Conservation (phyloP, 2,797 vertebrate species). For the Tokudaia tokunoshimensis region DNA sequence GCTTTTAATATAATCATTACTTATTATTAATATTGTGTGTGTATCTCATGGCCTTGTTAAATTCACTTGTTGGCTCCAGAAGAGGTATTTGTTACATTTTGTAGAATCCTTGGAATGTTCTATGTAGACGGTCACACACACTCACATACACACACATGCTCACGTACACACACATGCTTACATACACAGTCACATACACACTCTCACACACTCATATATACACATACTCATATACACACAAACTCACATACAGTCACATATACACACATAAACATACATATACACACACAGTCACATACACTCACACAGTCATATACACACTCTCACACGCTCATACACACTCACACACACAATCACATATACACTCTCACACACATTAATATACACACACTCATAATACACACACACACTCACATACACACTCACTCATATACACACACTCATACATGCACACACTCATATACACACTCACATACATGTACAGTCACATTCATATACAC, state of each 20-base stretch:
- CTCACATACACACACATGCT: rapidly evolving
- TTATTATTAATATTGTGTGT: not conserved
- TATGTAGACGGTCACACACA: not conserved
- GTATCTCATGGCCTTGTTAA: not conserved
- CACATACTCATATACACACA: not conserved
- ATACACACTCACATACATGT: no score
- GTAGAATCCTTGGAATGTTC: not conserved
- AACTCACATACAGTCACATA: no score
- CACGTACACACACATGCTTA: not conserved
- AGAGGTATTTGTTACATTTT: not conserved
- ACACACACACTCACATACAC: not conserved
- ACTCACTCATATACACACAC: not conserved
- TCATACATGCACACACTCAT: not conserved
- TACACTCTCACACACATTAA: not conserved
- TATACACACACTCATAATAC: not conserved
- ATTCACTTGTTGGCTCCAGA: not conserved
- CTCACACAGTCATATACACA: not conserved
- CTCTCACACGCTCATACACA: not conserved
- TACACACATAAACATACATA: not conserved
- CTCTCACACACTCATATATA: not conserved
- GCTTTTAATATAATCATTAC: not conserved
- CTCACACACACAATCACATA: not conserved
- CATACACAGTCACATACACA: not conserved
- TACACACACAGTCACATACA: not conserved
- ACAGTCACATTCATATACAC: no score